Evolutionary conservation across 2,797 vertebrate species (phyloP).

Genomic region (Sebastes melanostomus): DNA sequence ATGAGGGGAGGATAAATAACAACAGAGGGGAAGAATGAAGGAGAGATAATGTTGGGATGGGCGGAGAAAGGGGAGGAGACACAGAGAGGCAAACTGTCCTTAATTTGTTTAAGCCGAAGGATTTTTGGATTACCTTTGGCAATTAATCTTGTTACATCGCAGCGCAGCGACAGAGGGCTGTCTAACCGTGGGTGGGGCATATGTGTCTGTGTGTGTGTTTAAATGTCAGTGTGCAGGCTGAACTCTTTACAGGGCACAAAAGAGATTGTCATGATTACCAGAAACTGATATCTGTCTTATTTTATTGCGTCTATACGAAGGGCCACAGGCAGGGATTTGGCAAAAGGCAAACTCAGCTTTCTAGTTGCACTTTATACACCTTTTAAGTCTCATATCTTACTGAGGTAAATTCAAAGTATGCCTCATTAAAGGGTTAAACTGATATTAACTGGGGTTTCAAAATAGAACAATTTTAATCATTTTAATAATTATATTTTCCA

Average conservation of each 20-base stretch:
- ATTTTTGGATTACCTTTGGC: constrained; percentile 81
- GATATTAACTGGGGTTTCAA: not conserved
- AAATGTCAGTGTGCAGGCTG: constrained; percentile 11
- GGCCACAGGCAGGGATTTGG: not conserved
- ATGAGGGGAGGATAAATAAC: not conserved
- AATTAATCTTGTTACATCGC: constrained; percentile 79
- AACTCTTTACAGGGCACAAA: not conserved
- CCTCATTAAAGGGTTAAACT: not conserved
- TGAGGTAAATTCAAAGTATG: not conserved
- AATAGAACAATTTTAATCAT: not conserved
- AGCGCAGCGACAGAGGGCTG: constrained; percentile 43
- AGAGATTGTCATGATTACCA: not conserved
- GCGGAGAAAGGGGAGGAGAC: constrained; percentile 38
- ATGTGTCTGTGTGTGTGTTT: constrained; percentile 9
- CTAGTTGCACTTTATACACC: not conserved
- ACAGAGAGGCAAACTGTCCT: constrained; percentile 60
- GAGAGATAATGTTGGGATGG: not conserved
- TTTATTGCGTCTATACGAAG: not conserved
- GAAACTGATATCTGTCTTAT: not conserved
- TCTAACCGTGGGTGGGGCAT: constrained; percentile 4
- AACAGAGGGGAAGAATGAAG: not conserved
- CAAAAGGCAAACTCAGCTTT: not conserved
- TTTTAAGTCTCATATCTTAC: not conserved
- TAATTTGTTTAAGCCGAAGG: constrained; percentile 78
- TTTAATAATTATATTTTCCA: not conserved